Percentiles rank a stretch among this genome's conserved stretches.
Conservation (phyloP, 2,113 vertebrate species). For the Notiomystis cincta region DNA sequence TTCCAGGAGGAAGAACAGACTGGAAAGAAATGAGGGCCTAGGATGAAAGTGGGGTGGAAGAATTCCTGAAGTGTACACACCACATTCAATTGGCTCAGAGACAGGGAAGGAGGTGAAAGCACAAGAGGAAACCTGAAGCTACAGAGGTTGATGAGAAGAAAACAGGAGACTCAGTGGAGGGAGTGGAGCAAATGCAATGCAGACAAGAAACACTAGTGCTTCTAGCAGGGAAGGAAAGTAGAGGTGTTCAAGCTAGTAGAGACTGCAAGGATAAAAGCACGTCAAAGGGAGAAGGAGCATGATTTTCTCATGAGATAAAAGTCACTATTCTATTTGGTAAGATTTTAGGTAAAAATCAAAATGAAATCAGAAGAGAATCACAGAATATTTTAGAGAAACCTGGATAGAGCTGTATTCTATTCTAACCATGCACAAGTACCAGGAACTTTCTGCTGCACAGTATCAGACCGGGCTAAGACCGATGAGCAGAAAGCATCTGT, state of each 20-base stretch:
- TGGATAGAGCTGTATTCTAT: background rate
- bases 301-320: background rate
- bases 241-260: background rate
- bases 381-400: background rate
- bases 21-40: background rate
- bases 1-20: background rate
- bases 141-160: background rate
- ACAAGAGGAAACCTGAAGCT: background rate
- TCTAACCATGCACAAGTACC: background rate
- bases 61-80: background rate
- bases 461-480: background rate
- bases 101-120: background rate
- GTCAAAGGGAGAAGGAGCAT: background rate
- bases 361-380: background rate
- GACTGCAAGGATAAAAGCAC: background rate
- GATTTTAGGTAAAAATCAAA: background rate
- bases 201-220: background rate
- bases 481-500: background rate
- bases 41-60: background rate
- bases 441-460: background rate
- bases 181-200: background rate
- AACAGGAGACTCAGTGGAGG: background rate
- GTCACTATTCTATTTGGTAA: background rate
- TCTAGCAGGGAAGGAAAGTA: background rate
- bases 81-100: background rate